Evolutionary conservation across 2,113 vertebrate species (phyloP).

Genomic region (Nematolebias whitei): DNA sequence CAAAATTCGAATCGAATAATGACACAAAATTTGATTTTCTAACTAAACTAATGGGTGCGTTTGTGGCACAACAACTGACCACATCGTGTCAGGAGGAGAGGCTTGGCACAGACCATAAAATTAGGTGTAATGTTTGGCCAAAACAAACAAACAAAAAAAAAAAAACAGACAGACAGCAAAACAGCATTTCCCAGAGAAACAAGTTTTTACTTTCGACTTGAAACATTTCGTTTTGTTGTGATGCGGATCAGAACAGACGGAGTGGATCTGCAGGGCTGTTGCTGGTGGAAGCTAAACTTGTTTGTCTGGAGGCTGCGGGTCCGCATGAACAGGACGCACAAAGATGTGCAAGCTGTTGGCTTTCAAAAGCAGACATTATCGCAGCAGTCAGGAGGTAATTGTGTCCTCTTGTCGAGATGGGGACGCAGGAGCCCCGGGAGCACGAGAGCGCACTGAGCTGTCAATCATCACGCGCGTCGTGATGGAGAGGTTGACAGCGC

Average conservation of each 20-base stretch:
- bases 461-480: constrained; percentile 51
- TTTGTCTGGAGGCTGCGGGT: neutral
- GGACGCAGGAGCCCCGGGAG: constrained; percentile 18
- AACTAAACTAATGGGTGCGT: constrained; percentile 5
- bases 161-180: neutral
- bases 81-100: constrained; percentile 13
- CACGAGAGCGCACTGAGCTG: constrained; percentile 27
- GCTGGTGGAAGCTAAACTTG: neutral
- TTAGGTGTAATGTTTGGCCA: neutral
- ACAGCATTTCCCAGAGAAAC: constrained; percentile 4
- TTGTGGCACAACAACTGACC: neutral
- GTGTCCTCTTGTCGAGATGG: constrained; percentile 21
- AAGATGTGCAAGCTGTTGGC: neutral
- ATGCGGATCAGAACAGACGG: neutral
- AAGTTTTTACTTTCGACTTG: neutral
- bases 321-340: neutral
- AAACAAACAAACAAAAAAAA: no score
- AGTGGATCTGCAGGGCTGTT: no score
- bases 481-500: constrained; percentile 40
- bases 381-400: constrained; percentile 38
- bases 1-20: neutral
- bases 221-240: neutral
- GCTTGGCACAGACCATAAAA: constrained; percentile 18
- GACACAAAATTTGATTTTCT: no score
- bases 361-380: constrained; percentile 17